phyloP scores from a whole-genome alignment of 1,140 invertebrate species.

The Myzus persicae region DNA sequence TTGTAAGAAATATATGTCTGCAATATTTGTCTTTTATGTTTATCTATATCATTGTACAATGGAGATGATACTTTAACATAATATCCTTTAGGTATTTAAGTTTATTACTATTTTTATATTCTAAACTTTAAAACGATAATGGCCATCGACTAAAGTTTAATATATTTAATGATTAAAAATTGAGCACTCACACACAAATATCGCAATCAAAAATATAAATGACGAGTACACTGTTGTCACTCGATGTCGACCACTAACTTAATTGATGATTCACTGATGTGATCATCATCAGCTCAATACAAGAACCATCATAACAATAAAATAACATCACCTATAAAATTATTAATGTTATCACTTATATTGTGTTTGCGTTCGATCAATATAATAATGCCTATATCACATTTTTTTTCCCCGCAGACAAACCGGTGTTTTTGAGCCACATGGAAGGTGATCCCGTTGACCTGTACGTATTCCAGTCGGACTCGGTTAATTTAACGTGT shows the following conservation, averaged over 20 bases:
- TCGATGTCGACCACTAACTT: background rate
- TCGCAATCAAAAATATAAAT: background rate
- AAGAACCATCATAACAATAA: background rate
- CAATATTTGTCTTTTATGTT: background rate
- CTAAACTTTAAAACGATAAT: background rate
- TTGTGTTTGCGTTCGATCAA: background rate
- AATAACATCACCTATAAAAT: background rate
- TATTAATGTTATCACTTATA: background rate
- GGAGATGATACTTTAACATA: background rate
- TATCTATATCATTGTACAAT: background rate
- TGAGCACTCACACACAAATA: no score
- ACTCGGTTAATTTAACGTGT: conserved; percentile 31
- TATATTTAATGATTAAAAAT: background rate
- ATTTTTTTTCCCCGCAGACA: background rate
- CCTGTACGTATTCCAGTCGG: conserved; percentile 23
- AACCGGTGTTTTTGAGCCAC: conserved; percentile 19
- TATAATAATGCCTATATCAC: background rate
- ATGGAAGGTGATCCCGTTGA: conserved; percentile 30
- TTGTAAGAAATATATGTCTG: background rate
- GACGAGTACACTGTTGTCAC: no score
- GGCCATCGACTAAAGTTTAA: background rate
- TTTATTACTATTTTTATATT: background rate
- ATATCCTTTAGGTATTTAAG: background rate
- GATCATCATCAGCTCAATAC: background rate
- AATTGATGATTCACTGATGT: background rate